phyloP scores from a whole-genome alignment of 2,797 vertebrate species.

The Sitta carolinensis region DNA sequence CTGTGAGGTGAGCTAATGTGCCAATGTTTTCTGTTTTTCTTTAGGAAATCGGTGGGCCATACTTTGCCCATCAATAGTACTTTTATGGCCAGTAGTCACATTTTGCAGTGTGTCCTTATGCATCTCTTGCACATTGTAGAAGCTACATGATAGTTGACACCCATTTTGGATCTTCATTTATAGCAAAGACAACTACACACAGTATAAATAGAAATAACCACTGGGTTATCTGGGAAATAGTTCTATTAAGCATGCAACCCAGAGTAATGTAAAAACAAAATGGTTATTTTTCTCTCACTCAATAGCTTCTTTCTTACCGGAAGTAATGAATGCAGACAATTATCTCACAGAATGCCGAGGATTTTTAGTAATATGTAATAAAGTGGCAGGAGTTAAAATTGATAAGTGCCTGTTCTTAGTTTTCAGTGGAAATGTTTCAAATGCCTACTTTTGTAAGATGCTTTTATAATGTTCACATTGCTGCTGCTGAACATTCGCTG shows the following conservation, averaged over 20 bases:
- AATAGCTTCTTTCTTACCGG: not conserved
- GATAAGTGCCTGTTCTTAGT: not conserved
- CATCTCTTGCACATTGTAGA: not conserved
- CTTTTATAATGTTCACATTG: not conserved
- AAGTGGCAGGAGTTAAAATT: not conserved
- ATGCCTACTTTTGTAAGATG: not conserved
- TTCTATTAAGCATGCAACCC: not conserved
- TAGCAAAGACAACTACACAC: not conserved
- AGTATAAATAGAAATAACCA: not conserved
- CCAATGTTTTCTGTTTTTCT: accelerated
- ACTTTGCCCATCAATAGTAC: not conserved
- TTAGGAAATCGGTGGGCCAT: not conserved
- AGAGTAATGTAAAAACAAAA: not conserved
- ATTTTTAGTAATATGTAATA: not conserved
- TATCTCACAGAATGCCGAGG: not conserved
- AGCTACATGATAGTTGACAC: not conserved
- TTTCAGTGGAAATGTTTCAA: not conserved
- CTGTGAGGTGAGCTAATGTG: not conserved
- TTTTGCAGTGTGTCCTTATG: not conserved
- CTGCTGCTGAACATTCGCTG: not conserved
- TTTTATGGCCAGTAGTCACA: not conserved
- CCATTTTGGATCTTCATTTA: not conserved
- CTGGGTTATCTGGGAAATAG: not conserved
- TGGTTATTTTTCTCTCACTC: not conserved
- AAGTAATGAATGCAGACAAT: not conserved